These are phyloP conservation scores for Oscheius sp. DNA, from an alignment of 2,888 invertebrate species.

Conservation along the genomic window DNA sequence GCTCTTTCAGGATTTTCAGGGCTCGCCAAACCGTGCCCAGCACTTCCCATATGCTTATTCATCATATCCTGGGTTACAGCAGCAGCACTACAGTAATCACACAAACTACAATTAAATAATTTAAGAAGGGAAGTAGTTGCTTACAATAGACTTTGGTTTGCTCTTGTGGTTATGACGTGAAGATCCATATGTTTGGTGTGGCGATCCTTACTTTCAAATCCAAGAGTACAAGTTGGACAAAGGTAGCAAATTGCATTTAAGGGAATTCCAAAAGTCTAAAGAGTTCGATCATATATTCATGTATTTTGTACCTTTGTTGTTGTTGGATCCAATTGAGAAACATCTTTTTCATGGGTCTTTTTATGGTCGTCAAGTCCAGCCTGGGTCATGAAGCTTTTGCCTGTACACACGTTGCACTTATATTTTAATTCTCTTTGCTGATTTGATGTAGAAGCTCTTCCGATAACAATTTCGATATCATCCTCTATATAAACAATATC, in stretches of 20 bases:
- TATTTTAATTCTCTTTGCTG: too few relatives aligned
- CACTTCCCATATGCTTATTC: neutral
- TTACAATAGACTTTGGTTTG: too few relatives aligned
- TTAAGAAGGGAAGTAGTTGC: neutral
- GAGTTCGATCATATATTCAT: neutral
- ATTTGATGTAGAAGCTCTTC: too few relatives aligned
- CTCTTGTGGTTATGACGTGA: neutral
- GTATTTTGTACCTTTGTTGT: neutral
- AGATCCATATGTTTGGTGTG: neutral
- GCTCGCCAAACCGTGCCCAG: neutral
- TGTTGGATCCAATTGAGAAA: neutral
- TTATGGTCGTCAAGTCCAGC: too few relatives aligned
- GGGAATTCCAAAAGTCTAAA: conserved; percentile 2
- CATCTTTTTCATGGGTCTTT: neutral
- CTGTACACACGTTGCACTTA: too few relatives aligned
- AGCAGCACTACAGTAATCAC: neutral
- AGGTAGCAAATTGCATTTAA: neutral
- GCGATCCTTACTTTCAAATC: neutral
- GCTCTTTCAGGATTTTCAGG: too few relatives aligned
- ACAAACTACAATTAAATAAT: neutral
- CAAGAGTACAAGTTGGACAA: neutral
- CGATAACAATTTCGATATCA: too few relatives aligned
- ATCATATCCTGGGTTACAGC: neutral
- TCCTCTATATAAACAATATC: too few relatives aligned
- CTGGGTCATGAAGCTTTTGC: neutral